phyloP scores from a whole-genome alignment of 2,797 vertebrate genomes.

The Eremophila alpestris region DNA sequence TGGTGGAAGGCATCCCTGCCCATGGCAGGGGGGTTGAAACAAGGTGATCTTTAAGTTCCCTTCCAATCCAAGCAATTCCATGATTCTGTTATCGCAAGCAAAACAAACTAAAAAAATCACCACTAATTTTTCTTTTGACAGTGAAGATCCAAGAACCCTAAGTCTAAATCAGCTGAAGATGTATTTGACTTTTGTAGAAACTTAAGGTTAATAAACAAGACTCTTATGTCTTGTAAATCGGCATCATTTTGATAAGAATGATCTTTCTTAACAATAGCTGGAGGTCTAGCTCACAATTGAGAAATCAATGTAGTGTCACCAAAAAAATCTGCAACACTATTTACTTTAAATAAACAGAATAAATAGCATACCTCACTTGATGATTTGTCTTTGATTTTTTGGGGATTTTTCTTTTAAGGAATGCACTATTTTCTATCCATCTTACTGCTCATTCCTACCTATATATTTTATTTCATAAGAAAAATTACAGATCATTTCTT shows the following conservation, averaged over 20 bases:
- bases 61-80: not conserved
- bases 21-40: not conserved
- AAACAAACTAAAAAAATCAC: not conserved
- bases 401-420: not conserved
- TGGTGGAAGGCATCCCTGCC: not conserved
- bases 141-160: not conserved
- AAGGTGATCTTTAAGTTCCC: no score
- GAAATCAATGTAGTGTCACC: not conserved
- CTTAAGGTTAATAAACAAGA: not conserved
- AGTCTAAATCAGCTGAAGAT: not conserved
- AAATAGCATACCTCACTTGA: not conserved
- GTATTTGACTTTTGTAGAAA: not conserved
- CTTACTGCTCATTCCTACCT: not conserved
- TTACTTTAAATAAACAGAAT: not conserved
- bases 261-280: not conserved
- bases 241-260: not conserved
- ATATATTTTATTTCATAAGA: not conserved
- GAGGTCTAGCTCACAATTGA: not conserved
- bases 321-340: not conserved
- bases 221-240: not conserved
- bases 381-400: not conserved
- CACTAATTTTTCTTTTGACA: not conserved
- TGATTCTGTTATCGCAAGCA: not conserved
- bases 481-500: constrained; percentile 3
- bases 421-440: not conserved